These are phyloP conservation scores for Isotomurus palustris DNA, from an alignment of 2,888 invertebrate species.

Conservation along the genomic window DNA sequence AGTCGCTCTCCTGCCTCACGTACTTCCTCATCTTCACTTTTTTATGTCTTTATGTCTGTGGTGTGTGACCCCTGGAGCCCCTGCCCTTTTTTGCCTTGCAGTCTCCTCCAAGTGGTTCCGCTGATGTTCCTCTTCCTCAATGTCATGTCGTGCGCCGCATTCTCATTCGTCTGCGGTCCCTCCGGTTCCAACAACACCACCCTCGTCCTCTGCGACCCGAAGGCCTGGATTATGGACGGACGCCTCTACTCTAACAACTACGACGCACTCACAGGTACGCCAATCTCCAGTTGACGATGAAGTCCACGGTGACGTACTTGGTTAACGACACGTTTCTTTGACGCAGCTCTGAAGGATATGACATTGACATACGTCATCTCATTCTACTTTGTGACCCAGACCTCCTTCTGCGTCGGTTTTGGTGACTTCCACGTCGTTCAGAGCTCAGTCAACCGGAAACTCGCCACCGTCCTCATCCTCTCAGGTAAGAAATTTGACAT, in stretches of 20 bases:
- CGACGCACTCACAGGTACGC: too few relatives aligned
- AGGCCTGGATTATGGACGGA: slow-evolving; percentile 38
- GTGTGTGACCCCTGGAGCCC: too few relatives aligned
- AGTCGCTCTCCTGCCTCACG: slow-evolving; percentile 38
- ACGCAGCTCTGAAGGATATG: too few relatives aligned
- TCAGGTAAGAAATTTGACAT: slow-evolving; percentile 20
- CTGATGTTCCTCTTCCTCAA: slow-evolving; percentile 37
- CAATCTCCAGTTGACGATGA: too few relatives aligned
- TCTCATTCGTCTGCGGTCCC: slow-evolving; percentile 26
- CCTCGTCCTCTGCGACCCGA: slow-evolving; percentile 7
- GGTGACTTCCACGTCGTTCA: slow-evolving; percentile 32
- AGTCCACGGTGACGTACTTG: too few relatives aligned
- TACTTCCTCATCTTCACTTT: too few relatives aligned
- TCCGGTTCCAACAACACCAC: slow-evolving; percentile 17
- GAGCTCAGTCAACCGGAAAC: slow-evolving; percentile 15
- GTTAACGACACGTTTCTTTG: too few relatives aligned
- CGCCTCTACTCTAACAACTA: too few relatives aligned
- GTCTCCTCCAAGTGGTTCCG: slow-evolving; percentile 40
- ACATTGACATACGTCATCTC: slow-evolving; percentile 33
- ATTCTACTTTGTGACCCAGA: slow-evolving; percentile 35
- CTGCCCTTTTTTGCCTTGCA: too few relatives aligned
- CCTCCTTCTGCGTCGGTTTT: slow-evolving; percentile 33
- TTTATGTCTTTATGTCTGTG: too few relatives aligned
- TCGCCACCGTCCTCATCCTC: slow-evolving; percentile 29
- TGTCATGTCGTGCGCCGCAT: slow-evolving; percentile 23